Evolutionary conservation across 2,113 vertebrate genomes (phyloP), one percentile per base, ranked within the genome.

Genomic region (Colaptes auratus): DNA sequence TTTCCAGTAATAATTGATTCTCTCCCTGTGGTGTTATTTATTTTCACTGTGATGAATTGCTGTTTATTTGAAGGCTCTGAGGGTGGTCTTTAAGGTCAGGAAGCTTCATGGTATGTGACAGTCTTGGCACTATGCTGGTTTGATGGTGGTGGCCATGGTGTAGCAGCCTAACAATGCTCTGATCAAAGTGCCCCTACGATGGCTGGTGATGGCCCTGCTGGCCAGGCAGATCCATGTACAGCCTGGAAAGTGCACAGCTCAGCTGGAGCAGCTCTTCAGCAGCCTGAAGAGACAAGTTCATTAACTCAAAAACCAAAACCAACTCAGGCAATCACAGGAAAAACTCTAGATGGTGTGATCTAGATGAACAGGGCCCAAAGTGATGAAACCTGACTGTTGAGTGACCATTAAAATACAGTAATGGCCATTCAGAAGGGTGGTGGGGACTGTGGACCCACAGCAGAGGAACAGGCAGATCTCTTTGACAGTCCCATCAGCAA

Each of bases 191-290:
- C 23, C 96, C 39, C 35, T 82, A 10, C 4, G 31, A 39, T 46
- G 50, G 78, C 35, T 91, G 64, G 19, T 48, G 75, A 84, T 46
- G 70, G 55, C 1, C 3, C 35, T 72, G 25, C 35, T 53, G 48
- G 15, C 33, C 28, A 71, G 83, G 80, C 35, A 88, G 91, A 84
- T 4, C 80, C 75, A 75, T 86, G 66, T 66, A 69, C 1, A 3
- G n/a, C 42, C 84, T 27, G 46, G 55, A 69, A 94, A 95, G 48
- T 52, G 48, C 58, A 83, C 67, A 78, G 67, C 44, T 95, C 83
- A 81, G 83, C 91, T 86, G 78, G 91, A 91, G 79, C 20, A 86
- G 63, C 76, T 94, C 21, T 88, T 94, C 55, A 91, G 65, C 46
- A 77, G 23, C 86, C 58, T 64, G 44, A 31, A 55, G 27, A 87